Base-by-base conservation (phyloP, 2,113 vertebrate genomes). In the Hemichromis elongatus region DNA sequence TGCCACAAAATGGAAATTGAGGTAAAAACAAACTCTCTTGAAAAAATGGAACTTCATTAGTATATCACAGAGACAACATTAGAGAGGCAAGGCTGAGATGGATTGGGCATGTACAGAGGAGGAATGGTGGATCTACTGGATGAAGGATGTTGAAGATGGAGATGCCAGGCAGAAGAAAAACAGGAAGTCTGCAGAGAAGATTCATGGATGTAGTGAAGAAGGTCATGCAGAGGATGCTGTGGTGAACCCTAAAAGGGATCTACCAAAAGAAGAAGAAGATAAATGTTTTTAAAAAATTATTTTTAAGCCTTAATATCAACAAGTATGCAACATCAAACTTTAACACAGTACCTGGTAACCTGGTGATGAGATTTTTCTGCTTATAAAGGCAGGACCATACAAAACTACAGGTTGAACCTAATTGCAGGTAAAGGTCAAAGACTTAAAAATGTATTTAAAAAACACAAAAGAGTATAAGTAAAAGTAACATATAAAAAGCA, bases 1-100 rank as follows among this genome's bases (percentile, higher is more conserved):
- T 40, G 33, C 61, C 6, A 66, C 3, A 1, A 68, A 45, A 45
- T 70, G 10, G 21, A 70, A 70, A 26, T 45, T 18, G 40, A 63
- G 33, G 8, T 2, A 0, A 4, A 26, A 70, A 14, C n/a, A 45
- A 45, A 0, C 5, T 70, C 9, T 70, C 5, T 3, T 45, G 40
- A 42, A 45, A 70, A 70, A 70, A 47, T 26, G 16, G 1, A 45
- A 24, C 63, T 68, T 68, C 8, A 47, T 50, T 11, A 73, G 24
- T 50, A 50, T 47, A 73, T 73, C 68, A 73, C 24, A 19, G 68
- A 9, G 68, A 73, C 16, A 47, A 18, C 9, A 18, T 52, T 9
- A 9, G 42, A 73, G 68, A 47, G 68, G 4, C 68, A 50, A 73
- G 3, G 24, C 42, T 47, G 24, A 28, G 68, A 19, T 28, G 6